These are phyloP conservation scores for Agrochola lychnidis DNA, from an alignment of 2,888 invertebrate species.

Conservation along the genomic window DNA sequence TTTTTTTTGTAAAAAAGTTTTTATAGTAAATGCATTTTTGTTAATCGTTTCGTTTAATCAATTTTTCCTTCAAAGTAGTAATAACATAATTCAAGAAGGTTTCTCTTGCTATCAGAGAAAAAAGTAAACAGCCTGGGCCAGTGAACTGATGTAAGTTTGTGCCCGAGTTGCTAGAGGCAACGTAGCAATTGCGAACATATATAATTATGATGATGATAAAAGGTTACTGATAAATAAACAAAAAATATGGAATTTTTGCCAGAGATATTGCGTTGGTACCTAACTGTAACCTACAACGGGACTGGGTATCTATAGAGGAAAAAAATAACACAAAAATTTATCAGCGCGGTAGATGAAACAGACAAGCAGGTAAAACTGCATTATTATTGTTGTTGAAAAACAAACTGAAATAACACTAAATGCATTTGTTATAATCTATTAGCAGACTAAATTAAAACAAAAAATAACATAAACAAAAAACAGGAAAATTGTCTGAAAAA, in stretches of 20 bases:
- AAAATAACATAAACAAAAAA: conserved; percentile 44
- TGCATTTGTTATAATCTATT: conserved; percentile 15
- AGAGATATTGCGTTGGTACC: not conserved
- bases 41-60: not conserved
- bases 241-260: not conserved
- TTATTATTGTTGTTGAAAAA: not conserved
- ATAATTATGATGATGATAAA: conserved; percentile 23
- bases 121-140: conserved; percentile 5
- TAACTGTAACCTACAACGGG: not conserved
- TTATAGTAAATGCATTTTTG: not conserved
- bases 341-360: not conserved
- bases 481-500: conserved; percentile 58
- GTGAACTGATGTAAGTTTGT: conserved; percentile 33
- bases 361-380: not conserved
- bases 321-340: not conserved
- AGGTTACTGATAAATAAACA: conserved; percentile 23
- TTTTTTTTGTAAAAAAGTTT: too few relatives aligned
- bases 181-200: conserved; percentile 31
- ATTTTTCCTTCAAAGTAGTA: not conserved
- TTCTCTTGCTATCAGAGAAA: not conserved
- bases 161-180: conserved; percentile 14
- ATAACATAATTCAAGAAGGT: not conserved
- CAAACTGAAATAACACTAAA: conserved; percentile 1
- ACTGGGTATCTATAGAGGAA: not conserved
- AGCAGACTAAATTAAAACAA: conserved; percentile 18